Evolutionary conservation across 2,797 vertebrate species (phyloP).

Genomic region (Tolypeutes matacus): DNA sequence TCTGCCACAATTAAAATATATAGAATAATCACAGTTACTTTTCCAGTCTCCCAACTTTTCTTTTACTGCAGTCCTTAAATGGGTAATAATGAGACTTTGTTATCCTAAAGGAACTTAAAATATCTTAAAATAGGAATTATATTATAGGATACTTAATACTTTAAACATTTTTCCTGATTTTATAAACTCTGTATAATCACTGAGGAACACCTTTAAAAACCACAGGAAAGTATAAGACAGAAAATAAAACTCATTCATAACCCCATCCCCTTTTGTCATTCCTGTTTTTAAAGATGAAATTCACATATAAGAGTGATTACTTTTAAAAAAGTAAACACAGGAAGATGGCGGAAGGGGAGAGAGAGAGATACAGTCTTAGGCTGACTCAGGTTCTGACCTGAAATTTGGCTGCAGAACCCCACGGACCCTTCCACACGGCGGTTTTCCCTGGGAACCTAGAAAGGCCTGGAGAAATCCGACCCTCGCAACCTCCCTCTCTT

Average conservation of each 20-base stretch:
- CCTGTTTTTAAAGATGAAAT: constrained; percentile 45
- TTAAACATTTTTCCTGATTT: constrained; percentile 17
- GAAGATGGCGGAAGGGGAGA: too few relatives aligned
- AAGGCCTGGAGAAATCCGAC: too few relatives aligned
- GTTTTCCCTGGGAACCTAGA: too few relatives aligned
- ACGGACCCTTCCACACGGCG: too few relatives aligned
- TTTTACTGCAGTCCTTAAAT: constrained; percentile 42
- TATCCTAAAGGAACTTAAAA: constrained; percentile 31
- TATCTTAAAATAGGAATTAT: constrained; percentile 12
- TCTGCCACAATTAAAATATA: constrained; percentile 44
- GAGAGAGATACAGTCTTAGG: too few relatives aligned
- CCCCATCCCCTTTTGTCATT: not conserved
- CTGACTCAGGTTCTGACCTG: too few relatives aligned
- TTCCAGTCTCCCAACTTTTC: constrained; percentile 18
- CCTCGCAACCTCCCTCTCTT: too few relatives aligned
- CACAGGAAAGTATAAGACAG: not conserved
- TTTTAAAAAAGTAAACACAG: constrained; percentile 15
- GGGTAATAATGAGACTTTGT: not conserved
- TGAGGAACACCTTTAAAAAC: not conserved
- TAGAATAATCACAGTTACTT: constrained; percentile 14
- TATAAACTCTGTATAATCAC: not conserved
- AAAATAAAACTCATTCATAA: constrained; percentile 13
- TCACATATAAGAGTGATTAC: not conserved
- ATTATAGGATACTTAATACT: not conserved
- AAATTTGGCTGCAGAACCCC: too few relatives aligned